A percentile compares a stretch with the other conserved stretches of the same genome.
phyloP scores from a whole-genome alignment of 2,113 vertebrate species.

The Nymphicus hollandicus region DNA sequence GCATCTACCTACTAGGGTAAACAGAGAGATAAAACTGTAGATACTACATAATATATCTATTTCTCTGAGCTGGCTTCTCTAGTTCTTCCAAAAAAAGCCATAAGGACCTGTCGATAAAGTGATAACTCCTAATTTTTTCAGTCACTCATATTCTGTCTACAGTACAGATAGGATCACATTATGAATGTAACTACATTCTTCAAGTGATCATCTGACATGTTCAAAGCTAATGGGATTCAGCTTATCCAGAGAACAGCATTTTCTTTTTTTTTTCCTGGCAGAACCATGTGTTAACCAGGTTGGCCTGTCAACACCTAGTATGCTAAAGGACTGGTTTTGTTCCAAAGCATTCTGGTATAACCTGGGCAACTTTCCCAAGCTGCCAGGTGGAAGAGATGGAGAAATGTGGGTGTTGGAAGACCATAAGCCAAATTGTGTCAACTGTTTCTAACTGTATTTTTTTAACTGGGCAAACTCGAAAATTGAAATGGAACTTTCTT shows the following conservation, averaged over 20 bases:
- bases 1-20: background rate
- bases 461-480: background rate
- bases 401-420: slow-evolving; percentile 25
- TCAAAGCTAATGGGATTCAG: slow-evolving; percentile 39
- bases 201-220: slow-evolving; percentile 10
- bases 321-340: slow-evolving; percentile 35
- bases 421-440: slow-evolving; percentile 19
- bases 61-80: background rate
- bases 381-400: slow-evolving; percentile 53
- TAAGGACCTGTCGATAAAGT: background rate
- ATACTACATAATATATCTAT: background rate
- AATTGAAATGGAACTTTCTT: slow-evolving; percentile 23
- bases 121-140: background rate
- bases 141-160: background rate
- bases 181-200: background rate
- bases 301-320: slow-evolving; percentile 67
- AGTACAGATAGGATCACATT: background rate
- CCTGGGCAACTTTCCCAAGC: slow-evolving; percentile 60
- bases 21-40: background rate
- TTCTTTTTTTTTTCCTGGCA: slow-evolving; percentile 24
- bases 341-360: slow-evolving; percentile 63
- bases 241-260: background rate
- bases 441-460: slow-evolving; percentile 7
- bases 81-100: background rate
- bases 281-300: slow-evolving; percentile 58